Evolutionary conservation across 2,113 vertebrate species (phyloP).

Genomic region (Pygoscelis antarcticus): DNA sequence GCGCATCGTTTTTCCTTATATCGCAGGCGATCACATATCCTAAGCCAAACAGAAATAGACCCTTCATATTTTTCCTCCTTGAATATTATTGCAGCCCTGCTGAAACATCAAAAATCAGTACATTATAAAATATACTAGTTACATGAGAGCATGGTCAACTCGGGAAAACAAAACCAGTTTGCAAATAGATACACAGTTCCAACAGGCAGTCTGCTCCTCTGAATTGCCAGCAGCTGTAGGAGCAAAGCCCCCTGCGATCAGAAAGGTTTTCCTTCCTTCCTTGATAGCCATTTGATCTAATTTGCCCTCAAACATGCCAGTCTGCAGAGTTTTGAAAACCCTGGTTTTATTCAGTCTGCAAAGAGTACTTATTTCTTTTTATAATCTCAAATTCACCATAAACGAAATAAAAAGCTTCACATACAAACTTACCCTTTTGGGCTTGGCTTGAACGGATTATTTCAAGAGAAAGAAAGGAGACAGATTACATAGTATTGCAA

Average conservation of each 20-base stretch:
- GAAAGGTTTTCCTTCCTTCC: neutral
- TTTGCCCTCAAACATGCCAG: neutral
- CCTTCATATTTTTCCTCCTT: neutral
- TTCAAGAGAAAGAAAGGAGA: neutral
- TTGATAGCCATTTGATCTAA: neutral
- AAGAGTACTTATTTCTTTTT: neutral
- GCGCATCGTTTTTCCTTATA: neutral
- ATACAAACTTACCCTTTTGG: neutral
- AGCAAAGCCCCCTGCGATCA: neutral
- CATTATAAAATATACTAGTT: neutral
- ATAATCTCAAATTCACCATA: neutral
- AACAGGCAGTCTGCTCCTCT: neutral
- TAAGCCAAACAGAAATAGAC: neutral
- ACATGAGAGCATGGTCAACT: neutral
- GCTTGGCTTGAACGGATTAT: neutral
- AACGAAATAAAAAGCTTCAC: neutral
- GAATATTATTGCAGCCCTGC: neutral
- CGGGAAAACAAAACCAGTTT: neutral
- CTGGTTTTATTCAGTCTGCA: neutral
- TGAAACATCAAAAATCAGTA: neutral
- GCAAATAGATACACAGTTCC: neutral
- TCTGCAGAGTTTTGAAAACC: neutral
- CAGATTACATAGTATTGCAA: neutral
- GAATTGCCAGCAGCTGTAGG: neutral
- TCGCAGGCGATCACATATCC: neutral